phyloP scores from a whole-genome alignment of 2,113 vertebrate genomes.

The Brevimyrus niger region DNA sequence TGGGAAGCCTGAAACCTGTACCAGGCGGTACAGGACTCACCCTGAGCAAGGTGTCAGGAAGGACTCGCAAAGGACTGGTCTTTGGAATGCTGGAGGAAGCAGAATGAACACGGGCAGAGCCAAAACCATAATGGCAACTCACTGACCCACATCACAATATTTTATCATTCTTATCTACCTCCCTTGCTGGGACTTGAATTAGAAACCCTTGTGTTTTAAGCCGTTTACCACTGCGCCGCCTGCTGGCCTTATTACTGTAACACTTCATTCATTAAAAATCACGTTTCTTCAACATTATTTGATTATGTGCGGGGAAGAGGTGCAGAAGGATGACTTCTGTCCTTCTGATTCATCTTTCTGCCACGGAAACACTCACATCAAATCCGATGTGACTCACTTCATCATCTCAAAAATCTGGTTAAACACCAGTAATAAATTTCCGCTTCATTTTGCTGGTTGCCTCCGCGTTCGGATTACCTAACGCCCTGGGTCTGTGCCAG shows the following conservation, averaged over 20 bases:
- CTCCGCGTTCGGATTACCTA: conserved; percentile 19
- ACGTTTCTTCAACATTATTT: neutral
- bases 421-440: conserved; percentile 32
- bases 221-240: neutral
- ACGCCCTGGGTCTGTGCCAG: conserved; percentile 25
- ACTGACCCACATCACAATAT: neutral
- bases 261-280: neutral
- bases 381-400: neutral
- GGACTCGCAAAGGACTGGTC: neutral
- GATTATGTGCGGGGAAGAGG: neutral
- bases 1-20: neutral
- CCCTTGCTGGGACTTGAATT: neutral
- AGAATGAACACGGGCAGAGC: neutral
- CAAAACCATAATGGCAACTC: neutral
- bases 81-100: neutral
- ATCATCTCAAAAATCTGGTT: conserved; percentile 24
- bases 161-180: neutral
- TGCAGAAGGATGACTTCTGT: neutral
- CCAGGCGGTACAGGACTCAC: neutral
- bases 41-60: neutral
- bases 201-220: neutral
- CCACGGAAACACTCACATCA: neutral
- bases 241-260: neutral
- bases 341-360: neutral
- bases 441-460: neutral